Percentiles rank a stretch among this genome's conserved stretches.
Evolutionary conservation across 2,113 vertebrate genomes (phyloP).

Genomic region (Cyanoderma ruficeps): DNA sequence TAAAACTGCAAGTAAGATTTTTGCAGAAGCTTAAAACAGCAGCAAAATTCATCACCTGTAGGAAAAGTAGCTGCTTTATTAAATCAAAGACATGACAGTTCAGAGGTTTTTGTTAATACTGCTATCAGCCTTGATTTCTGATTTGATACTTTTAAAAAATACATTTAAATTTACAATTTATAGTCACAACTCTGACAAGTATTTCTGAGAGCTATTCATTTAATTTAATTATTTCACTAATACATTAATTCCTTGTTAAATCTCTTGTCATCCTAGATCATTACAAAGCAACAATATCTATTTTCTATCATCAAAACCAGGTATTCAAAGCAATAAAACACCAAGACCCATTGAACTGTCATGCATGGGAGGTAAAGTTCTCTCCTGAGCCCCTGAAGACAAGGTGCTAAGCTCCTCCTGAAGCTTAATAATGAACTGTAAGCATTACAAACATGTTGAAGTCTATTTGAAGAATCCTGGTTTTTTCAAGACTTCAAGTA

Average conservation of each 20-base stretch:
- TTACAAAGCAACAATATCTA: neutral
- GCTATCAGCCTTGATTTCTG: neutral
- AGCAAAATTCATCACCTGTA: neutral
- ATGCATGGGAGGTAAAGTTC: neutral
- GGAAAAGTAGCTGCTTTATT: neutral
- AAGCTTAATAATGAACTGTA: neutral
- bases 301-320: neutral
- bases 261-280: neutral
- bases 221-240: neutral
- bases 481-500: neutral
- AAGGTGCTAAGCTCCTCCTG: neutral
- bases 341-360: neutral
- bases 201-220: neutral
- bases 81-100: neutral
- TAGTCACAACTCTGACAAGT: neutral
- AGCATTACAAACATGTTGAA: neutral
- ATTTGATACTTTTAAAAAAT: neutral
- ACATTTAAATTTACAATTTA: neutral
- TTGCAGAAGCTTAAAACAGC: neutral
- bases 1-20: neutral
- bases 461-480: neutral
- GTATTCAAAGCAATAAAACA: neutral
- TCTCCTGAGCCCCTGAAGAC: neutral
- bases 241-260: neutral
- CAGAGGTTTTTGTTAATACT: neutral